These are phyloP conservation scores for Lepeophtheirus salmonis DNA, from an alignment of 1,140 invertebrate genomes.

Conservation along the genomic window DNA sequence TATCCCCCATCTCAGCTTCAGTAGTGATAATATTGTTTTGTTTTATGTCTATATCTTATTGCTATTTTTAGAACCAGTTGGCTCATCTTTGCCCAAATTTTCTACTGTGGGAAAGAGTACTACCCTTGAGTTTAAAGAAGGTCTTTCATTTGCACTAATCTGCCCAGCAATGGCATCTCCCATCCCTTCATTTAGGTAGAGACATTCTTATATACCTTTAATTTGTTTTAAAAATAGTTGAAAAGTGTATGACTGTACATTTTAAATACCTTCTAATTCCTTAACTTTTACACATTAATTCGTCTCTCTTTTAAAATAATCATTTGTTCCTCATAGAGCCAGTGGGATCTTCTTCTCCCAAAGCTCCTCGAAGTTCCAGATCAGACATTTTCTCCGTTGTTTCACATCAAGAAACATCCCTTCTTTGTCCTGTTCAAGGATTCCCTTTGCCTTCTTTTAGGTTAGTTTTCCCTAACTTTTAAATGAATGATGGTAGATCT, in stretches of 20 bases:
- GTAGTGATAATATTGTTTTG: slow-evolving; percentile 3
- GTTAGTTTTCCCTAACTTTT: slow-evolving; percentile 11
- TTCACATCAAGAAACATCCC: neutral
- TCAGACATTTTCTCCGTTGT: slow-evolving; percentile 3
- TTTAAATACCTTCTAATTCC: too few relatives aligned
- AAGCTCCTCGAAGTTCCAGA: slow-evolving; percentile 14
- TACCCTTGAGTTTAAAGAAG: neutral
- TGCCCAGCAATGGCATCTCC: slow-evolving; percentile 26
- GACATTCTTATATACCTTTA: neutral
- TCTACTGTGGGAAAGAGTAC: neutral
- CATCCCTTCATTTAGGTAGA: slow-evolving; percentile 32
- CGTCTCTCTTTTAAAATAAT: too few relatives aligned
- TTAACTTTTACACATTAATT: too few relatives aligned
- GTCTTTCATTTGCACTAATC: slow-evolving; percentile 19
- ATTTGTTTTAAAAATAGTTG: too few relatives aligned
- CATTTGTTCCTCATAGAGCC: slow-evolving; percentile 19
- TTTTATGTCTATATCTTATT: neutral
- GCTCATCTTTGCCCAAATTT: slow-evolving; percentile 27
- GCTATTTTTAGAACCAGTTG: slow-evolving; percentile 33
- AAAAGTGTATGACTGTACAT: too few relatives aligned
- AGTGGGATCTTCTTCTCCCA: slow-evolving; percentile 19
- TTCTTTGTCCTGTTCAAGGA: slow-evolving; percentile 20
- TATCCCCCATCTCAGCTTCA: too few relatives aligned
- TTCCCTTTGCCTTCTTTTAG: slow-evolving; percentile 19
- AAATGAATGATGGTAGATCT: too few relatives aligned